phyloP scores from a whole-genome alignment of 2,797 vertebrate genomes.

The Somateria mollissima region DNA sequence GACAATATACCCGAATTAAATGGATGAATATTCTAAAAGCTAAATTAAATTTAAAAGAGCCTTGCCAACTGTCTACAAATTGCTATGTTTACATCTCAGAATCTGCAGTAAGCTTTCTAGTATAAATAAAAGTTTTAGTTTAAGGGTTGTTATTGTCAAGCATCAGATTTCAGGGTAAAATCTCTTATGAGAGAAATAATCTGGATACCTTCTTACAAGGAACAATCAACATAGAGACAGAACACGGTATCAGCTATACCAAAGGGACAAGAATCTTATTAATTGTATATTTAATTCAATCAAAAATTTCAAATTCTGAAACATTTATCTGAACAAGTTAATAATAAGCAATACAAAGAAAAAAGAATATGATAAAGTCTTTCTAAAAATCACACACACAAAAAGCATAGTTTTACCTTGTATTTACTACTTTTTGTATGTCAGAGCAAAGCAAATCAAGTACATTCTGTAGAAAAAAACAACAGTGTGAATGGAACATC shows the following conservation, averaged over 20 bases:
- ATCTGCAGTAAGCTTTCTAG: background rate
- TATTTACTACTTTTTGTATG: background rate
- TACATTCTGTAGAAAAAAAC: background rate
- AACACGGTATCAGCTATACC: background rate
- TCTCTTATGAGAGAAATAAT: background rate
- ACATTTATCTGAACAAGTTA: background rate
- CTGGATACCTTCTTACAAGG: background rate
- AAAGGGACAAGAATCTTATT: background rate
- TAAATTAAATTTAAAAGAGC: background rate
- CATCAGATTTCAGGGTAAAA: background rate
- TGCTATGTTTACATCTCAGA: background rate
- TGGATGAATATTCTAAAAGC: background rate
- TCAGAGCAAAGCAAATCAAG: background rate
- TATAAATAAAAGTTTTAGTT: background rate
- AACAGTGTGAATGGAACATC: background rate
- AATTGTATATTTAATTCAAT: background rate
- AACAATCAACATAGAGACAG: background rate
- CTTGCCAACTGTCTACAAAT: background rate
- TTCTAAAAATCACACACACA: background rate
- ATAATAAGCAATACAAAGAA: background rate
- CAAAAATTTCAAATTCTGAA: background rate
- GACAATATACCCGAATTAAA: background rate
- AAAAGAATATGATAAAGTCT: background rate
- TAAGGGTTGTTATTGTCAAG: background rate
- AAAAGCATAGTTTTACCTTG: accelerated